Conservation (phyloP, 2,113 vertebrate species). For the Illadopsis cleaveri region DNA sequence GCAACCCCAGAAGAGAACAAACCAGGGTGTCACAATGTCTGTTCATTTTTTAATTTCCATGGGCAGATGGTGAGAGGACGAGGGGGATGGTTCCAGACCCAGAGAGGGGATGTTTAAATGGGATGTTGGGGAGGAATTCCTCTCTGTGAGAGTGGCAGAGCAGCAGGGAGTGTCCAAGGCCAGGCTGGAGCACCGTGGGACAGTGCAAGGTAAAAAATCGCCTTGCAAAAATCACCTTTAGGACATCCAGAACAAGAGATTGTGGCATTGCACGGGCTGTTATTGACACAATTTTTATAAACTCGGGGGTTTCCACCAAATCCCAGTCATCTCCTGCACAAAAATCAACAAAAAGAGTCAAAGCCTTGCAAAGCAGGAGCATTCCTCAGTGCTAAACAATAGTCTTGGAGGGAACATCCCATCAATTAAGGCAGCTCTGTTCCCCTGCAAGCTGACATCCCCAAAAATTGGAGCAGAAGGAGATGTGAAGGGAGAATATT, state of each 20-base stretch:
- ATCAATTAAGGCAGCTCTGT: background rate
- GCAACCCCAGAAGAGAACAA: background rate
- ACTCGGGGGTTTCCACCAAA: background rate
- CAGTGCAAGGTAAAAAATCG: no score
- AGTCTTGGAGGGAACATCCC: background rate
- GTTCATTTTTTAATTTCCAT: background rate
- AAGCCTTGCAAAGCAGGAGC: background rate
- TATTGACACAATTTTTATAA: background rate
- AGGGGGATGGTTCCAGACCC: background rate
- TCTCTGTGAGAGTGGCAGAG: no score
- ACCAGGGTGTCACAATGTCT: background rate
- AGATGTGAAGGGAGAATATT: background rate
- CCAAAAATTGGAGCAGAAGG: background rate
- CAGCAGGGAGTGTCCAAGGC: background rate
- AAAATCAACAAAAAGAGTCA: background rate
- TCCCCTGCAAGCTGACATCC: background rate
- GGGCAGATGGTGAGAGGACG: background rate
- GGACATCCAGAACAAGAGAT: accelerated
- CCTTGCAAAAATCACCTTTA: background rate
- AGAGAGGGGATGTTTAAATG: no score
- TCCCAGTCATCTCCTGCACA: background rate
- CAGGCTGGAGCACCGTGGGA: no score
- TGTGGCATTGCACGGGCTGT: accelerated
- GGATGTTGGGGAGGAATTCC: background rate
- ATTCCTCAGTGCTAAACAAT: background rate